Evolutionary conservation across 2,888 invertebrate species (phyloP).

Genomic region (Amblyjoppa proteus): DNA sequence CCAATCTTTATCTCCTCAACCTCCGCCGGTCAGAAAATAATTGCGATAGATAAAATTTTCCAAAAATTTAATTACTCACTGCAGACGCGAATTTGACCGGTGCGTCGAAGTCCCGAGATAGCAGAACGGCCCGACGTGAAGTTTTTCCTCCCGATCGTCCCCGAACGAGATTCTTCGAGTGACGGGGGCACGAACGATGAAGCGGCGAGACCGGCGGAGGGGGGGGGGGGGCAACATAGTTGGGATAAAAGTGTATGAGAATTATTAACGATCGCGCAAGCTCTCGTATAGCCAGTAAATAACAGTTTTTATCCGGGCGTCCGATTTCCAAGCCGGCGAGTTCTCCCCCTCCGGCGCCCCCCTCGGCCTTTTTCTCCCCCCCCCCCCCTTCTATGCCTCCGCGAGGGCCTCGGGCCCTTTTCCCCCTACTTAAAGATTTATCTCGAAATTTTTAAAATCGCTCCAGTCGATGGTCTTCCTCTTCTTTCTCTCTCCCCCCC

Average conservation of each 20-base stretch:
- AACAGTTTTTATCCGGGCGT: conserved; percentile 73
- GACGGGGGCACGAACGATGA: no score
- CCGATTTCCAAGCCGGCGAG: conserved; percentile 60
- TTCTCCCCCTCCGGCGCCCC: conserved; percentile 4
- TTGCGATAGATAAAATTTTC: no score
- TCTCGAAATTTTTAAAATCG: conserved; percentile 73
- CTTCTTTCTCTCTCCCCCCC: conserved; percentile 6
- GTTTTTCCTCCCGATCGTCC: background rate
- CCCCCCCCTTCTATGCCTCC: conserved; percentile 13
- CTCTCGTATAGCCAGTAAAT: conserved; percentile 69
- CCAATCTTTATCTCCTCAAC: no score
- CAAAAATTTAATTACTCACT: no score
- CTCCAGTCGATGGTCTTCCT: conserved; percentile 51
- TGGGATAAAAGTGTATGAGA: conserved; percentile 56
- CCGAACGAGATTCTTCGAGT: background rate
- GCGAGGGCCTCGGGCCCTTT: conserved; percentile 39
- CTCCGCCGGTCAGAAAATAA: no score
- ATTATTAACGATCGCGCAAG: conserved; percentile 73
- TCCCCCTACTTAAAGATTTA: conserved; percentile 71
- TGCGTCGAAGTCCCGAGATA: background rate
- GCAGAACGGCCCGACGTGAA: background rate
- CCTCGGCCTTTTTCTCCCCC: conserved; percentile 43
- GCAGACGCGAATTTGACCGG: no score
- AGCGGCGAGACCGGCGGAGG: background rate
- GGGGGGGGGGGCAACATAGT: background rate